Percentiles rank a stretch among this genome's conserved stretches.
Evolutionary conservation across 2,797 vertebrate species (phyloP).

Genomic region (Ciconia nigra): DNA sequence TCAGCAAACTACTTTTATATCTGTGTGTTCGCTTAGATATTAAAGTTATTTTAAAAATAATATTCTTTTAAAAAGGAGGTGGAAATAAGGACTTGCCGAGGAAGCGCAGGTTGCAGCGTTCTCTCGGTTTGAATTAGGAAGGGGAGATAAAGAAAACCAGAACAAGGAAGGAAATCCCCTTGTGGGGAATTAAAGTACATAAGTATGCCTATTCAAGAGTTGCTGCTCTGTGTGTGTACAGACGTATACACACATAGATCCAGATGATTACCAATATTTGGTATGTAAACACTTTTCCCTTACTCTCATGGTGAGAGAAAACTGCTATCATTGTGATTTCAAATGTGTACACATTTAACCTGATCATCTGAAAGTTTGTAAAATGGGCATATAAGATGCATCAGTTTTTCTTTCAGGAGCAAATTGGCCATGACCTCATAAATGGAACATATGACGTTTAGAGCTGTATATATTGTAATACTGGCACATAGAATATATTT

Average conservation of each 20-base stretch:
- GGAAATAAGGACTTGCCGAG: neutral
- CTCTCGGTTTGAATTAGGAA: neutral
- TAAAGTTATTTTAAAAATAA: neutral
- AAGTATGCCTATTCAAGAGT: neutral
- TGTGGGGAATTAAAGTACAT: neutral
- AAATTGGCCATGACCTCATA: neutral
- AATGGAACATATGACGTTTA: neutral
- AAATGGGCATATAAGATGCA: accelerated
- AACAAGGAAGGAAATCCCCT: neutral
- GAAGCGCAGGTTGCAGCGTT: neutral
- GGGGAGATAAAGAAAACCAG: neutral
- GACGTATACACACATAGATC: accelerated
- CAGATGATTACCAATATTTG: neutral
- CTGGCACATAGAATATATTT: neutral
- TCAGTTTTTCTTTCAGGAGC: neutral
- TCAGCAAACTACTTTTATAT: neutral
- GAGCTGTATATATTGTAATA: neutral
- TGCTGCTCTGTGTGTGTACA: neutral
- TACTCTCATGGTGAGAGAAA: neutral
- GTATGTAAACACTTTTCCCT: neutral
- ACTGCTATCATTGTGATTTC: neutral
- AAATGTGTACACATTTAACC: neutral
- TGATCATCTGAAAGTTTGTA: neutral
- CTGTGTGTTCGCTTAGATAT: too few species aligned
- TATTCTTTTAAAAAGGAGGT: neutral